These are phyloP conservation scores for Strigops habroptila DNA, from an alignment of 2,113 vertebrate species.

Conservation along the genomic window DNA sequence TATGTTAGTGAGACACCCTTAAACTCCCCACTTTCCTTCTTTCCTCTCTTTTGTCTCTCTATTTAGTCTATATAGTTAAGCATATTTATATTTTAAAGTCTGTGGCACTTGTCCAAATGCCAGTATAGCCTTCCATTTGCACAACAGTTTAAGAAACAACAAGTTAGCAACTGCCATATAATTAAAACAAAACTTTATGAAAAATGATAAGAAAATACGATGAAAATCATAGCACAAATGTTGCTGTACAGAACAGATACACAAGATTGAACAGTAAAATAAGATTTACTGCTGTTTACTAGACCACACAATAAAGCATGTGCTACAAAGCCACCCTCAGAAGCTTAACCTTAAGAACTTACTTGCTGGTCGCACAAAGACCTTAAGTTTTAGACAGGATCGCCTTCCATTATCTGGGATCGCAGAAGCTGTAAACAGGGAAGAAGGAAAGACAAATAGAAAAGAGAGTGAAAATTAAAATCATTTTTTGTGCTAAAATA, in stretches of 20 bases:
- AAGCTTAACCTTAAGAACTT: conserved; percentile 74
- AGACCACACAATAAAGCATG: conserved; percentile 68
- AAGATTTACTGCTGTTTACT: conserved; percentile 55
- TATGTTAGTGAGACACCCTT: conserved; percentile 89
- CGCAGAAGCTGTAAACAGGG: conserved; percentile 84
- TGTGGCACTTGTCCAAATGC: conserved; percentile 66
- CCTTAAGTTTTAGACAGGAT: conserved; percentile 97
- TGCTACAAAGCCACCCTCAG: conserved; percentile 45
- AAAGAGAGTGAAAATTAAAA: not conserved
- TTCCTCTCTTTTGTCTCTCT: conserved; percentile 50
- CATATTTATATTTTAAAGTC: conserved; percentile 41
- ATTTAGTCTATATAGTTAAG: conserved; percentile 20
- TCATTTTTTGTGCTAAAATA: not conserved
- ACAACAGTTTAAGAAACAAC: conserved; percentile 78
- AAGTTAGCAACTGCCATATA: conserved; percentile 79
- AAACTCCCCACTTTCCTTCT: conserved; percentile 63
- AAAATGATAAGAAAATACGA: conserved; percentile 72
- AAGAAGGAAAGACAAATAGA: not conserved
- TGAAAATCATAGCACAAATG: conserved; percentile 67
- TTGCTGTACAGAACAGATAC: conserved; percentile 69
- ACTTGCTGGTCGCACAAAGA: conserved; percentile 98
- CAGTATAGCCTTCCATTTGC: conserved; percentile 58
- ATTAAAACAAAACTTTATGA: conserved; percentile 74
- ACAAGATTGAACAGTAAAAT: conserved; percentile 65
- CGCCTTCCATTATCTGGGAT: conserved; percentile 92